Conservation (phyloP, 2,888 invertebrate genomes). For the Lasioglossum figueresi region DNA sequence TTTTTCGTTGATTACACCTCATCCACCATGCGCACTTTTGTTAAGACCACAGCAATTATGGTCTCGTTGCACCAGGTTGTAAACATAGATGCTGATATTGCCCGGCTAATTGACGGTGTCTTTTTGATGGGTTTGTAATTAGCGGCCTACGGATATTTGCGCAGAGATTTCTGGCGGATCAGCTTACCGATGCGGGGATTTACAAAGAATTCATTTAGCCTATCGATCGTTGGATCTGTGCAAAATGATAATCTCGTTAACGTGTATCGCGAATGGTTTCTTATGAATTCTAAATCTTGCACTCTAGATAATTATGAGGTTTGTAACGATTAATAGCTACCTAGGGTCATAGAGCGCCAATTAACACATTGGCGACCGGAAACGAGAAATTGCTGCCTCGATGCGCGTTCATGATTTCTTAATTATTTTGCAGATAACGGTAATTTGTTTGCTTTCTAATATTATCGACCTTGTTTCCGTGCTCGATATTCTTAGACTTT, state of each 20-base stretch:
- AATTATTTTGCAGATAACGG: not conserved
- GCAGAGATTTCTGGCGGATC: not conserved
- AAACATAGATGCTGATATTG: not conserved
- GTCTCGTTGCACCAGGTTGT: not conserved
- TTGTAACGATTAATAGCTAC: not conserved
- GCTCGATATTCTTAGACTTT: not conserved
- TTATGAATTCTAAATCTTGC: not conserved
- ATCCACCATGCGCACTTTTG: not conserved
- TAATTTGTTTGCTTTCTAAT: not conserved
- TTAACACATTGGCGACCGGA: not conserved
- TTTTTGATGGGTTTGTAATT: not conserved
- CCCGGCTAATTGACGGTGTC: not conserved
- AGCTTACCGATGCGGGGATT: not conserved
- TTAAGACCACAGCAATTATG: not conserved
- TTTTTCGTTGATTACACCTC: not conserved
- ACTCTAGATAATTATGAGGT: not conserved
- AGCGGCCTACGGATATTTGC: not conserved
- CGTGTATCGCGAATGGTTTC: not conserved
- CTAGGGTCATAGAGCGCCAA: not conserved
- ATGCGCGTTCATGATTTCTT: conserved; percentile 3
- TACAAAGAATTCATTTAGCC: not conserved
- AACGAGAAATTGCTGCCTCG: not conserved
- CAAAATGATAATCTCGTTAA: not conserved
- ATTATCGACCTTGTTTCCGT: not conserved
- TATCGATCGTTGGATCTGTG: not conserved